A percentile compares a stretch with the other conserved stretches of the same genome.
Evolutionary conservation across 1,140 invertebrate species (phyloP).

Genomic region (Alviniconcha marisindica): DNA sequence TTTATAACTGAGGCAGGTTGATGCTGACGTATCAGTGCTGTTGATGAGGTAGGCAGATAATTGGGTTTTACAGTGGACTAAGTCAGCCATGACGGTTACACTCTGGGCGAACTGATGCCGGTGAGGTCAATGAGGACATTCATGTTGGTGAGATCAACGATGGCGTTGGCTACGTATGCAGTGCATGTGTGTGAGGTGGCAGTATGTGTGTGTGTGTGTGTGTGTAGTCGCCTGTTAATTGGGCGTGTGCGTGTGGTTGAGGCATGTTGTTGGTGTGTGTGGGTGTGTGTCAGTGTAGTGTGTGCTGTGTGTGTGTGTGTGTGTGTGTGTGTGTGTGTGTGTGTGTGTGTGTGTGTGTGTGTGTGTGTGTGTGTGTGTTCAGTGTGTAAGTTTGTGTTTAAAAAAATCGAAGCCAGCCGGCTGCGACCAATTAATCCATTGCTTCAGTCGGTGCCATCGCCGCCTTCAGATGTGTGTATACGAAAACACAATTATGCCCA

Average conservation of each 20-base stretch:
- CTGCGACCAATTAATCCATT: too few relatives aligned
- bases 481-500: background rate
- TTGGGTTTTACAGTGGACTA: too few relatives aligned
- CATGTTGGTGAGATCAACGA: background rate
- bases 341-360: conserved; percentile 9
- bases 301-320: conserved; percentile 10
- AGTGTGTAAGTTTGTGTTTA: background rate
- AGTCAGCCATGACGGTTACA: too few relatives aligned
- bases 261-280: background rate
- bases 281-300: conserved; percentile 3
- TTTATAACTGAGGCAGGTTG: too few relatives aligned
- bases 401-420: too few relatives aligned
- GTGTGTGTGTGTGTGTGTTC: conserved; percentile 7
- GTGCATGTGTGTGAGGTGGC: background rate
- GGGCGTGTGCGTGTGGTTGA: background rate
- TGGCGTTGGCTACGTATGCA: background rate
- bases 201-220: too few relatives aligned
- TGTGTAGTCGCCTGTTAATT: background rate
- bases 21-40: too few relatives aligned
- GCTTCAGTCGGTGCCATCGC: too few relatives aligned
- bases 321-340: conserved; percentile 1
- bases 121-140: background rate
- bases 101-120: background rate
- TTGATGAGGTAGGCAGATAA: too few relatives aligned
- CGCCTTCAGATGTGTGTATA: background rate